Conservation (phyloP, 2,797 vertebrate species). For the Ambastaia sidthimunki region DNA sequence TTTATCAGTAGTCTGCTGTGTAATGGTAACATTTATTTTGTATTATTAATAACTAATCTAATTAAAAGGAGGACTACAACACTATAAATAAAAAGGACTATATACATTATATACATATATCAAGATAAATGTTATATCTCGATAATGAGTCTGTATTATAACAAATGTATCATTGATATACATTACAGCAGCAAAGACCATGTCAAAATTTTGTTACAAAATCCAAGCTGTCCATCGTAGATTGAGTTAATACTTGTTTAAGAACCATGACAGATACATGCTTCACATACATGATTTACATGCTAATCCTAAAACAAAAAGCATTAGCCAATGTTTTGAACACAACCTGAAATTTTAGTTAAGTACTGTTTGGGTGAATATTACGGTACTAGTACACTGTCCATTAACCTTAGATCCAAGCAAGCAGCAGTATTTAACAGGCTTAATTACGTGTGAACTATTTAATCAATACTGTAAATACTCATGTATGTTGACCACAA, state of each 20-base stretch:
- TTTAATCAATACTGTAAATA: conserved; percentile 18
- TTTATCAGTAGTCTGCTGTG: background rate
- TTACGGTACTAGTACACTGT: background rate
- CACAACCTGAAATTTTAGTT: background rate
- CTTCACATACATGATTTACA: background rate
- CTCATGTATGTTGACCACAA: background rate
- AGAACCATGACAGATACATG: too few species aligned
- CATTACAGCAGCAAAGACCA: too few species aligned
- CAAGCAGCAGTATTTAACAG: background rate
- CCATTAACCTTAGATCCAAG: conserved; percentile 10
- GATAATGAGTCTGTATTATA: background rate
- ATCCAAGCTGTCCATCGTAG: too few species aligned
- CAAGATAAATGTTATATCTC: background rate
- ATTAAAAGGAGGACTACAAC: background rate
- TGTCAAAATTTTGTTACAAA: too few species aligned
- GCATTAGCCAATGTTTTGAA: background rate
- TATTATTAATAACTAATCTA: background rate
- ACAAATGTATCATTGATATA: too few species aligned
- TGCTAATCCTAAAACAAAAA: background rate
- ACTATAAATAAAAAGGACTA: background rate
- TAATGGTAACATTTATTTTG: background rate
- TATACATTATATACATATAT: background rate
- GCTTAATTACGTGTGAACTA: conserved; percentile 6
- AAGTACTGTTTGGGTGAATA: background rate
- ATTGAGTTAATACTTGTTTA: too few species aligned